phyloP scores from a whole-genome alignment of 2,888 invertebrate genomes.

The Amphipyra berbera region DNA sequence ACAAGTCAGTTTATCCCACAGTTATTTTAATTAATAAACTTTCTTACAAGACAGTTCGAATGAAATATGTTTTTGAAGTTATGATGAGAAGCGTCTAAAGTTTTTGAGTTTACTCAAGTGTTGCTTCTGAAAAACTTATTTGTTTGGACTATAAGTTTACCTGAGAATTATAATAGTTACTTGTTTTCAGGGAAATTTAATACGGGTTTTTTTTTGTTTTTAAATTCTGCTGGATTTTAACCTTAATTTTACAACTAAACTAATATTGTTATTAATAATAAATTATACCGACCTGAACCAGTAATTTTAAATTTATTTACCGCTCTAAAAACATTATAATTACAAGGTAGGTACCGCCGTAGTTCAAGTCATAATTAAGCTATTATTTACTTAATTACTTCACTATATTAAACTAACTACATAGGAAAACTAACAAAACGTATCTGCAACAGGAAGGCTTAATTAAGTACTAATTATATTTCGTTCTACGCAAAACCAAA shows the following conservation, averaged over 20 bases:
- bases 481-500: slow-evolving; percentile 19
- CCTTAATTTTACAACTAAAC: too few relatives aligned
- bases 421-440: slow-evolving; percentile 19
- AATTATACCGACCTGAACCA: too few relatives aligned
- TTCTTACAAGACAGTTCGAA: slow-evolving; percentile 25
- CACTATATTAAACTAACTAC: neutral
- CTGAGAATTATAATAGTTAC: neutral
- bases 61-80: slow-evolving; percentile 47
- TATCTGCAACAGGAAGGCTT: slow-evolving; percentile 29
- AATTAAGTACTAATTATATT: slow-evolving; percentile 47
- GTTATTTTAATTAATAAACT: slow-evolving; percentile 49
- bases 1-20: neutral
- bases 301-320: too few relatives aligned
- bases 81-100: slow-evolving; percentile 29
- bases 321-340: too few relatives aligned
- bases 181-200: neutral
- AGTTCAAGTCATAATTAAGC: slow-evolving; percentile 18
- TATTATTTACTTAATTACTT: slow-evolving; percentile 12
- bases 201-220: too few relatives aligned
- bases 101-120: slow-evolving; percentile 38
- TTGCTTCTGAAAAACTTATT: slow-evolving; percentile 5
- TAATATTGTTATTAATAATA: too few relatives aligned
- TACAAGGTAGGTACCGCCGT: neutral
- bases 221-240: too few relatives aligned
- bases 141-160: slow-evolving; percentile 11